These are phyloP conservation scores for Naso thynnoides DNA, from an alignment of 2,797 vertebrate species.

Conservation along the genomic window DNA sequence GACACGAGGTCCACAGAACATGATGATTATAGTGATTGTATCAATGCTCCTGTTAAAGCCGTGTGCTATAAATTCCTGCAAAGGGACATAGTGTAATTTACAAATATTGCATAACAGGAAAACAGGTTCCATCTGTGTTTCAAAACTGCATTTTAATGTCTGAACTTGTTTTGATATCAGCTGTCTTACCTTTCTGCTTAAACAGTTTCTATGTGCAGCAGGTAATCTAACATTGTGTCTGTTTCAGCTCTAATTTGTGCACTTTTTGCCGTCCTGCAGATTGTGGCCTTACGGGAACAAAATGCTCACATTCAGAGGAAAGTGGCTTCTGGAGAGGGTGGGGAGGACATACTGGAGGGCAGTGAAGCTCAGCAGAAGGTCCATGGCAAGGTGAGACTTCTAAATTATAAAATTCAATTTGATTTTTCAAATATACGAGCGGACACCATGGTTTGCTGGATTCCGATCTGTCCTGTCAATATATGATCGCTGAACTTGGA, in stretches of 20 bases:
- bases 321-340: constrained; percentile 92
- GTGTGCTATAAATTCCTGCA: constrained; percentile 30
- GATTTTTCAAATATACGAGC: neutral
- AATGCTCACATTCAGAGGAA: constrained; percentile 99
- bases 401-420: neutral
- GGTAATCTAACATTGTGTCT: neutral
- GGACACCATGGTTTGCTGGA: neutral
- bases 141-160: neutral
- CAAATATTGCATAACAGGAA: constrained; percentile 24
- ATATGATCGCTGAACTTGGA: neutral
- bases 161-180: neutral
- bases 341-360: constrained; percentile 92
- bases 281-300: constrained; percentile 96
- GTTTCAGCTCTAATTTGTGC: neutral
- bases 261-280: constrained; percentile 84
- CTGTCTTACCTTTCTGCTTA: neutral
- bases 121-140: neutral
- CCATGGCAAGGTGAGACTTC: constrained; percentile 91
- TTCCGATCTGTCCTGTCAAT: neutral
- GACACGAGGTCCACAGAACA: constrained; percentile 26
- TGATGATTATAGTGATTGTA: constrained; percentile 63
- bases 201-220: neutral
- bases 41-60: constrained; percentile 11
- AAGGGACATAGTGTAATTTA: constrained; percentile 33
- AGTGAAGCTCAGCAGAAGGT: constrained; percentile 91